Evolutionary conservation across 2,888 invertebrate species (phyloP).

Genomic region (Napeogenes sylphis): DNA sequence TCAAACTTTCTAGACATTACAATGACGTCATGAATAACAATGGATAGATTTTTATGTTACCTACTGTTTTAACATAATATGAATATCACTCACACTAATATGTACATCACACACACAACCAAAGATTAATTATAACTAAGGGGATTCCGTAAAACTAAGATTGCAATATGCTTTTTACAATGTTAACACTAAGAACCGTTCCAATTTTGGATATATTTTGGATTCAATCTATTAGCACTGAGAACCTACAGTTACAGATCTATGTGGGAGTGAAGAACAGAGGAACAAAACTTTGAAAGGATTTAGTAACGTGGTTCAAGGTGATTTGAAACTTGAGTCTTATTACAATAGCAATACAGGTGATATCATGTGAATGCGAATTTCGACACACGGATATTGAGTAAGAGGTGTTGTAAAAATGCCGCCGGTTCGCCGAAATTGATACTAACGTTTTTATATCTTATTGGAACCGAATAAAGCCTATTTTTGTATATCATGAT

Average conservation of each 20-base stretch:
- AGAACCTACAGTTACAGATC: no score
- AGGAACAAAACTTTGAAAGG: constrained; percentile 43
- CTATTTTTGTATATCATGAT: background rate
- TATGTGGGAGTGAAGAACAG: constrained; percentile 25
- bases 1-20: constrained; percentile 27
- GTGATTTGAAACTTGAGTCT: constrained; percentile 31
- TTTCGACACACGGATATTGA: constrained; percentile 47
- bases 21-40: constrained; percentile 13
- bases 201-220: constrained; percentile 9
- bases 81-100: no score
- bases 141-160: no score
- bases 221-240: background rate
- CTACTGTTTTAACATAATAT: no score
- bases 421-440: constrained; percentile 21
- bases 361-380: constrained; percentile 20
- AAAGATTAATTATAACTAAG: no score
- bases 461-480: constrained; percentile 16
- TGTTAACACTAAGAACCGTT: no score
- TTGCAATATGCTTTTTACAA: no score
- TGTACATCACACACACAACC: no score
- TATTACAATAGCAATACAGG: constrained; percentile 26
- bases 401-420: constrained; percentile 39
- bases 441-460: constrained; percentile 18
- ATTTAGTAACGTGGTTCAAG: constrained; percentile 39
- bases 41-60: background rate